Evolutionary conservation across 2,113 vertebrate species (phyloP), one percentile per base, ranked within the genome.

Genomic region (Raphicerus campestris): DNA sequence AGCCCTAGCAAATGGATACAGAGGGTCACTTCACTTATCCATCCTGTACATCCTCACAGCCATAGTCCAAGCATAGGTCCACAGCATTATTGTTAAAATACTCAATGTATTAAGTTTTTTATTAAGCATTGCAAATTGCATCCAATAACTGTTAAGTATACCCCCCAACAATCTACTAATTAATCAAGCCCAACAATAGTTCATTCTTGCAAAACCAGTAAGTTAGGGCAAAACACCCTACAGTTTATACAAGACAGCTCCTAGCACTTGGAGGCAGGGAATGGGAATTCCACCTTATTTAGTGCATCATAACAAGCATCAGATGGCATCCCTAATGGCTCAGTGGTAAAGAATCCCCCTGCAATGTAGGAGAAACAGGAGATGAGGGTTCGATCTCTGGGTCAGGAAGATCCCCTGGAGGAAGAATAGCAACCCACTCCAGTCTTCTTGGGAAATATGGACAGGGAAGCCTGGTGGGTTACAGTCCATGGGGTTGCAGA

Each of bases 41-140:
- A 82, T 19, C 39, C 58, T 82, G 22, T 63, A n/a, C n/a, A 5
- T 83, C 49, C 49, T 35, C 39, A 30, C 22, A 83, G 39, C 24
- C 70, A 80, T 58, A 78, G 28, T 70, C 66, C 60, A 81, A 86
- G 20, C 42, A 35, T 10, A 89, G 6, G 30, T 89, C 63, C 47
- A 15, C 56, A 45, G 16, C 16, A 55, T 32, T 75, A 42, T 80
- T 81, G 20, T n/a, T 60, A 55, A 77, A 85, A 99, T 99, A 99
- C 99, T 99, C 99, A 99, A 99, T 99, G 98, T 99, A 99, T 99
- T 99, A 99, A 98, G 98, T 99, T 99, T 99, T 99, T 99, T 99
- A 99, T 99, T 99, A 99, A 99, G 98, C 99, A 99, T 98, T 99
- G 98, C 99, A 99, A 99, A 99, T 99, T 99, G 98, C 99, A 99